Evolutionary conservation across 1,140 invertebrate species (phyloP).

Genomic region (Atta colombica): DNA sequence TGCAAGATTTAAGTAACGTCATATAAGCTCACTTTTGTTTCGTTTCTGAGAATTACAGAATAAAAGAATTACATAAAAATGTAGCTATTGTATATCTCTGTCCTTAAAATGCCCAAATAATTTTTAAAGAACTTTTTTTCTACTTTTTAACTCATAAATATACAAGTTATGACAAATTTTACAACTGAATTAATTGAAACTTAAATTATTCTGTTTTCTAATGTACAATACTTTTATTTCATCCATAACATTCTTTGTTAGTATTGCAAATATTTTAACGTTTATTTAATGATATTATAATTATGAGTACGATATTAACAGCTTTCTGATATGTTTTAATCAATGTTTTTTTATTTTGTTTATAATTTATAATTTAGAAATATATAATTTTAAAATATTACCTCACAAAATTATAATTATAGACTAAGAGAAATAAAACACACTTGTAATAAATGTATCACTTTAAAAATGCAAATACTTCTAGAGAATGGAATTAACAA

Average conservation of each 20-base stretch:
- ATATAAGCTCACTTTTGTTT: neutral
- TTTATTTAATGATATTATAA: too few species aligned
- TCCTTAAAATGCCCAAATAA: neutral
- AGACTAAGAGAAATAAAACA: neutral
- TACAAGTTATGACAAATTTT: neutral
- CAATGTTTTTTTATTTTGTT: neutral
- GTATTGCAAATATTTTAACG: too few species aligned
- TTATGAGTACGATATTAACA: neutral
- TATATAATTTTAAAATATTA: neutral
- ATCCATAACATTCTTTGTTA: too few species aligned
- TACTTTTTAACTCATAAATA: neutral
- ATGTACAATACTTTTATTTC: too few species aligned
- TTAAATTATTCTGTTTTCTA: too few species aligned
- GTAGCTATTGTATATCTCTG: neutral
- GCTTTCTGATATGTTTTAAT: neutral
- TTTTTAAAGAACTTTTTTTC: neutral
- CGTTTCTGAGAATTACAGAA: neutral
- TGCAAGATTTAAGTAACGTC: neutral
- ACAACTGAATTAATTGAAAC: neutral
- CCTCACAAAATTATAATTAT: conserved; percentile 16
- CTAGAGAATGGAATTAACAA: neutral
- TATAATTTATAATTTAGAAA: neutral
- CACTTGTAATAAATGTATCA: neutral
- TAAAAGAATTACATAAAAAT: neutral
- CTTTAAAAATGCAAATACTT: conserved; percentile 2